Conservation (phyloP, 2,113 vertebrate genomes). For the Aphyosemion australe region DNA sequence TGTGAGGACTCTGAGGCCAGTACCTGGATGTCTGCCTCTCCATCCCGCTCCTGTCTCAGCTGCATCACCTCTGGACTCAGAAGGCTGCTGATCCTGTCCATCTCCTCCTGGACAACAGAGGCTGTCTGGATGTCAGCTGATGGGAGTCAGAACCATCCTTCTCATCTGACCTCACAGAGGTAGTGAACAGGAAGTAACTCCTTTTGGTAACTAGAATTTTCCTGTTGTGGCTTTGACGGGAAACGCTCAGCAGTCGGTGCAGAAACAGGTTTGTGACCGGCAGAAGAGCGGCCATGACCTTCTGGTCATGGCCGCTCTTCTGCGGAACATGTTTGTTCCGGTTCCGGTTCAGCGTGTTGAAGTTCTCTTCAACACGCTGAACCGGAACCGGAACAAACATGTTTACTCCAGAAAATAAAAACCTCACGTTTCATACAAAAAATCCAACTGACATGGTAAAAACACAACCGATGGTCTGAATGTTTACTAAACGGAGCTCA, state of each 20-base stretch:
- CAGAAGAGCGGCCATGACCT: constrained; percentile 34
- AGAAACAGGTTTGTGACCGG: constrained; percentile 20
- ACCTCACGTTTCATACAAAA: too few species aligned
- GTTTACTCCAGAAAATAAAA: too few species aligned
- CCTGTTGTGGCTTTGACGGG: constrained; percentile 9
- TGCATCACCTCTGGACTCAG: constrained; percentile 72
- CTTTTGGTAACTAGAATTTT: background rate
- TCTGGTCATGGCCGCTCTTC: too few species aligned
- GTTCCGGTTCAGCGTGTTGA: too few species aligned
- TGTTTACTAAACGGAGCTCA: too few species aligned
- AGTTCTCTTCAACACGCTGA: too few species aligned
- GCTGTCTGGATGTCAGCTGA: constrained; percentile 6
- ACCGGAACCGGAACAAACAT: too few species aligned
- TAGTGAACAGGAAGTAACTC: background rate
- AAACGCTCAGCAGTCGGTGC: constrained; percentile 39
- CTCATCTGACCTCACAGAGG: constrained; percentile 18
- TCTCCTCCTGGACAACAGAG: constrained; percentile 39
- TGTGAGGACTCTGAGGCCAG: background rate
- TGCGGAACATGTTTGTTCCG: too few species aligned
- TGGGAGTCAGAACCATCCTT: constrained; percentile 4
- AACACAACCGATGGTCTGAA: too few species aligned
- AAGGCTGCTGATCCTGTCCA: constrained; percentile 79
- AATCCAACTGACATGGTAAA: too few species aligned
- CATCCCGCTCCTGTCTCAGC: constrained; percentile 48
- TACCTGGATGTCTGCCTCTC: background rate